Percentiles rank a stretch among this genome's conserved stretches.
Conservation (phyloP, 1,140 invertebrate genomes). For the Bathynomus jamesi region DNA sequence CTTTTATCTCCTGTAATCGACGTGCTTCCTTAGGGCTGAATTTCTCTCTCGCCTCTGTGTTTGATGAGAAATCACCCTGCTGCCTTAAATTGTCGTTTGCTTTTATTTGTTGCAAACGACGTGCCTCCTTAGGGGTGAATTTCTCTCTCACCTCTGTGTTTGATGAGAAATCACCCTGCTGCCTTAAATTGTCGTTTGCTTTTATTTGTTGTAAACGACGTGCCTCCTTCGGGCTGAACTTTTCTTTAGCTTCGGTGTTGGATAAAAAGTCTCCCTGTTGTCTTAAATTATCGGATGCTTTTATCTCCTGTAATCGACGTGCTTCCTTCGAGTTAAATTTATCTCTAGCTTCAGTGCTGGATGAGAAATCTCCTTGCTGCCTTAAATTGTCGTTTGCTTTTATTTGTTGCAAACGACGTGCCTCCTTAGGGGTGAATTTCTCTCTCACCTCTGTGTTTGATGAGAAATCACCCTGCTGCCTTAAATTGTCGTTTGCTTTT, state of each 20-base stretch:
- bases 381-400: background rate
- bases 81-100: background rate
- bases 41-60: background rate
- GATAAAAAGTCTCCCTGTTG: background rate
- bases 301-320: too few species aligned
- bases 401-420: background rate
- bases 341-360: too few species aligned
- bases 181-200: background rate
- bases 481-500: too few species aligned
- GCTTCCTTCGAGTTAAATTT: too few species aligned
- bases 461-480: too few species aligned
- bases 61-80: background rate
- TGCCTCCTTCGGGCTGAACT: background rate
- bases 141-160: background rate
- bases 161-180: background rate
- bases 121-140: background rate
- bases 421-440: background rate
- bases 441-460: background rate
- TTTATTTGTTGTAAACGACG: background rate
- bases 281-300: background rate
- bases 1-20: background rate
- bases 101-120: background rate
- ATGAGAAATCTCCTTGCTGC: background rate
- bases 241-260: background rate
- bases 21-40: background rate